These are phyloP conservation scores for Apis cerana DNA, from an alignment of 1,140 invertebrate species.

Conservation along the genomic window DNA sequence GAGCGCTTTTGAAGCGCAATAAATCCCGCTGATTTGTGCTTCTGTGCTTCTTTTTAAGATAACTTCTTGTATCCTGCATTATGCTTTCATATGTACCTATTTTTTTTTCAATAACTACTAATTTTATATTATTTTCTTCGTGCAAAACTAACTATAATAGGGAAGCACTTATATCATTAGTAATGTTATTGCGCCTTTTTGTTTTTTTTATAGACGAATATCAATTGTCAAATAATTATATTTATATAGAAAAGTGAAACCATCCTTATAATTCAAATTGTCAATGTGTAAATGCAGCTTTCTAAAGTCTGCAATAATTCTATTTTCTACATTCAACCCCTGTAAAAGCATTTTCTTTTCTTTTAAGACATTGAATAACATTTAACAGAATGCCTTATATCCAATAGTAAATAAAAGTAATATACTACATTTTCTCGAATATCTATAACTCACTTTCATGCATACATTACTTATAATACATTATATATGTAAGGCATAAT, in stretches of 20 bases:
- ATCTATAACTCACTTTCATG: constrained; percentile 36
- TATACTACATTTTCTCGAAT: constrained; percentile 28
- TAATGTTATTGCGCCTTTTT: constrained; percentile 39
- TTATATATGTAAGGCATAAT: constrained; percentile 62
- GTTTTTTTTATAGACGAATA: constrained; percentile 41
- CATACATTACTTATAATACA: constrained; percentile 56
- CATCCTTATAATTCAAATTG: constrained; percentile 21
- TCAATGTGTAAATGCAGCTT: constrained; percentile 20
- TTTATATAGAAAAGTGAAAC: constrained; percentile 43
- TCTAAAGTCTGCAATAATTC: constrained; percentile 6
- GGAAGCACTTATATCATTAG: constrained; percentile 77
- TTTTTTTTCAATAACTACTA: constrained; percentile 30
- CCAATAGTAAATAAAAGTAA: constrained; percentile 31
- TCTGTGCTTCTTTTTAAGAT: constrained; percentile 31
- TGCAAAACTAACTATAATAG: constrained; percentile 74
- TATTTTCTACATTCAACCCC: constrained; percentile 26
- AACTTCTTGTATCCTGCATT: constrained; percentile 28
- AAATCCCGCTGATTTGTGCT: constrained; percentile 44
- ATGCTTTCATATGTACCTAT: constrained; percentile 27
- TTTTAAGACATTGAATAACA: constrained; percentile 19
- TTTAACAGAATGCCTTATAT: constrained; percentile 35
- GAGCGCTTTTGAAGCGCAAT: constrained; percentile 23
- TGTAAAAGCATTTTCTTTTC: constrained; percentile 28
- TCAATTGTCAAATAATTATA: constrained; percentile 7
- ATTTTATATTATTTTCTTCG: constrained; percentile 63